phyloP scores from a whole-genome alignment of 30 jellyfish, hydroid and myxozoan genomes.

The Phacellophora camtschatica region DNA sequence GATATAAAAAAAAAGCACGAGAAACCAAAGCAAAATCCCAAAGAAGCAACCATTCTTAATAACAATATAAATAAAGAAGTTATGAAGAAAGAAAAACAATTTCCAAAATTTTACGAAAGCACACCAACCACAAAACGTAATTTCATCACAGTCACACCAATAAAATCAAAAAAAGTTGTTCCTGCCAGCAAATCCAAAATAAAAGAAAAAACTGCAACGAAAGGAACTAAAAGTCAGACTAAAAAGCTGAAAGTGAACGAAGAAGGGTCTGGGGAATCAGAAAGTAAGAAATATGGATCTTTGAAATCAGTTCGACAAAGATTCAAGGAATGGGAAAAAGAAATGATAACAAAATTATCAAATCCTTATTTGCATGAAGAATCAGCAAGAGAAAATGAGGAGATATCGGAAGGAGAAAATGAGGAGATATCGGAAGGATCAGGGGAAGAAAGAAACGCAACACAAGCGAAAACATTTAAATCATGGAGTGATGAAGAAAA shows the following conservation, averaged over 20 bases:
- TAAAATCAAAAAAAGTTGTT: background rate
- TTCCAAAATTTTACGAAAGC: background rate
- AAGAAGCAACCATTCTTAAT: slow-evolving; percentile 59
- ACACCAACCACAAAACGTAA: slow-evolving; percentile 60
- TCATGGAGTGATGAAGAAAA: slow-evolving; percentile 94
- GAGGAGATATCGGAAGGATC: background rate
- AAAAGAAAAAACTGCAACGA: background rate
- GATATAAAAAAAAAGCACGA: slow-evolving; percentile 73
- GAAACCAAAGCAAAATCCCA: slow-evolving; percentile 75
- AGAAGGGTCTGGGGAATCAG: slow-evolving; percentile 64
- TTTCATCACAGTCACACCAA: slow-evolving; percentile 38
- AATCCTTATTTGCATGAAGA: slow-evolving; percentile 42
- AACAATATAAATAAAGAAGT: background rate
- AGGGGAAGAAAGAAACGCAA: too few species aligned
- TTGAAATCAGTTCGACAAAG: slow-evolving; percentile 83
- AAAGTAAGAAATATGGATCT: slow-evolving; percentile 70
- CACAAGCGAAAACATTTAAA: slow-evolving; percentile 21
- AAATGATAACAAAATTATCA: slow-evolving; percentile 56
- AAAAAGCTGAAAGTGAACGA: slow-evolving; percentile 12
- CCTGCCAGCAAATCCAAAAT: background rate
- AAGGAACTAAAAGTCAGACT: background rate
- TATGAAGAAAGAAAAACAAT: background rate
- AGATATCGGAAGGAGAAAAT: slow-evolving; percentile 33
- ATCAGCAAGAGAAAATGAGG: background rate
- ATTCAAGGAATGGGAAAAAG: slow-evolving; percentile 91